phyloP scores from a whole-genome alignment of 2,888 invertebrate species.

The Aelia acuminata region DNA sequence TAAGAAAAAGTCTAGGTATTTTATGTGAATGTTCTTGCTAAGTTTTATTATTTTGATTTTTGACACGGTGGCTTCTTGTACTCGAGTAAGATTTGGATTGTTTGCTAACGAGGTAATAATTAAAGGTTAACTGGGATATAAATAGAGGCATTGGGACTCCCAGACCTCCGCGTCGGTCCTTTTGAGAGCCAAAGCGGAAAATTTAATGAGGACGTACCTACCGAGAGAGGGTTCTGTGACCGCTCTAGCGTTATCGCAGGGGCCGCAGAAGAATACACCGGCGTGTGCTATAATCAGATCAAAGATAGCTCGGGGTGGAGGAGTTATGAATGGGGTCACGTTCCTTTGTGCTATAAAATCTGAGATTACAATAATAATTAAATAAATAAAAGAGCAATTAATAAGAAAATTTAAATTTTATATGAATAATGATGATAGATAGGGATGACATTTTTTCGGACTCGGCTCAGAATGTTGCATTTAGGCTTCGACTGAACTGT shows the following conservation, averaged over 20 bases:
- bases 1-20: no score
- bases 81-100: slow-evolving; percentile 1
- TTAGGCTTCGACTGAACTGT: no score
- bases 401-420: no score
- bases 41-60: no score
- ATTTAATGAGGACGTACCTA: slow-evolving; percentile 41
- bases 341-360: not conserved
- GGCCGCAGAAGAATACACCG: not conserved
- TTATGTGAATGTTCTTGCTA: no score
- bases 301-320: not conserved
- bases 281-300: slow-evolving; percentile 38
- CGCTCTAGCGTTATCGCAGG: not conserved
- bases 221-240: not conserved
- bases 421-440: no score
- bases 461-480: no score
- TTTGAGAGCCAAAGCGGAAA: slow-evolving; percentile 43
- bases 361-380: not conserved
- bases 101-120: not conserved
- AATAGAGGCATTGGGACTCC: not conserved
- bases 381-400: no score
- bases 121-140: not conserved
- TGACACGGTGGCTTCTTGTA: not conserved
- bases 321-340: not conserved
- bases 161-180: slow-evolving; percentile 14
- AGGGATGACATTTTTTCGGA: no score